Percentiles rank a stretch among this genome's conserved stretches.
Conservation (phyloP, 2,113 vertebrate genomes). For the Leptosomus discolor region DNA sequence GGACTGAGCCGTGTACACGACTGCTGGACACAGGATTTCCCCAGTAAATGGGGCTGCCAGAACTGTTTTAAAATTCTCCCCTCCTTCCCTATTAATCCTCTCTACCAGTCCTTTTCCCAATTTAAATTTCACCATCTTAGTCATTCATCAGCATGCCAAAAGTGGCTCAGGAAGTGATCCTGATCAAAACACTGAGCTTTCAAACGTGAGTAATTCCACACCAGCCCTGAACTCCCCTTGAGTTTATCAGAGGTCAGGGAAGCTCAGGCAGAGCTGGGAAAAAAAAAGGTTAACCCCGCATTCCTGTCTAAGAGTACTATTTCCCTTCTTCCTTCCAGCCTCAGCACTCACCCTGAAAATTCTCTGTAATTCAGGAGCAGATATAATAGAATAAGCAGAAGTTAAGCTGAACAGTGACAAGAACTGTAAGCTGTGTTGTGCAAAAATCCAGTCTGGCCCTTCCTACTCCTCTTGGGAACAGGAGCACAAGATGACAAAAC, state of each 20-base stretch:
- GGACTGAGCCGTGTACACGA: accelerated
- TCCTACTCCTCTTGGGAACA: neutral
- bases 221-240: neutral
- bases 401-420: neutral
- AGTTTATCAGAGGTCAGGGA: constrained; percentile 46
- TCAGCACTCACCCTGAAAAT: neutral
- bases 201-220: neutral
- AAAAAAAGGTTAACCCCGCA: neutral
- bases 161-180: neutral
- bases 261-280: neutral
- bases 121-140: neutral
- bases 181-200: neutral
- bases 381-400: neutral
- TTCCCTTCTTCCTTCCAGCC: neutral
- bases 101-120: neutral
- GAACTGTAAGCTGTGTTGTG: neutral
- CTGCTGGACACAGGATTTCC: neutral
- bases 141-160: neutral
- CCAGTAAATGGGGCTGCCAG: neutral
- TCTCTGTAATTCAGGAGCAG: neutral
- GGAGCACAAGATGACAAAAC: neutral
- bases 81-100: neutral
- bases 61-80: neutral
- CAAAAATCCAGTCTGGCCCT: neutral
- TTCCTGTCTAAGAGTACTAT: neutral